Percentiles rank a stretch among this genome's conserved stretches.
Evolutionary conservation across 2,888 invertebrate species (phyloP).

Genomic region (Cheilosia urbana): DNA sequence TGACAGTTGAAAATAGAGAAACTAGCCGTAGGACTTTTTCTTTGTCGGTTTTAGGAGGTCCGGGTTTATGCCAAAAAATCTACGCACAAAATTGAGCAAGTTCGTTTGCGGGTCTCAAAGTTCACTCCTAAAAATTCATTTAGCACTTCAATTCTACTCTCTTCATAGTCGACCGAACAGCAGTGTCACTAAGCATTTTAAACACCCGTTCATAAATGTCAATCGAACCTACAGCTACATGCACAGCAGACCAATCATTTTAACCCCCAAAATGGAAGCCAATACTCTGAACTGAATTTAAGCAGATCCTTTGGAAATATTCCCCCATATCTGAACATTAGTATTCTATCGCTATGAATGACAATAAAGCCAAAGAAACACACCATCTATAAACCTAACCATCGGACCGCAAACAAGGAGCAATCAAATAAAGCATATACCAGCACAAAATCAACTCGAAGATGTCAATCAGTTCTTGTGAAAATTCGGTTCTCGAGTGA

Average conservation of each 20-base stretch:
- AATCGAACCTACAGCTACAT: background rate
- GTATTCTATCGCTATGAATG: conserved; percentile 50
- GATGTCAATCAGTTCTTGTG: conserved; percentile 67
- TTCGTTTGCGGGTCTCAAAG: no score
- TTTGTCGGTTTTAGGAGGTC: no score
- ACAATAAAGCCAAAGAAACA: conserved; percentile 53
- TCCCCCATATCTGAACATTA: conserved; percentile 21
- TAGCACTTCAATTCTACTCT: background rate
- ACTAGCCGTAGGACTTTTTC: no score
- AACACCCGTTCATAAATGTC: conserved; percentile 50
- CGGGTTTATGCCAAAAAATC: no score
- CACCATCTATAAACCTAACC: conserved; percentile 13
- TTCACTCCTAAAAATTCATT: background rate
- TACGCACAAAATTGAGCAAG: no score
- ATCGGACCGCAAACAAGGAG: conserved; percentile 58
- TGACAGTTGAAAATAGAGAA: no score
- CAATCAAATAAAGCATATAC: conserved; percentile 45
- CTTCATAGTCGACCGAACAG: background rate
- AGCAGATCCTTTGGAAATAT: conserved; percentile 34
- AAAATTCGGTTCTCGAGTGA: background rate
- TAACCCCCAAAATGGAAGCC: conserved; percentile 1
- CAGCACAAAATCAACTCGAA: conserved; percentile 58
- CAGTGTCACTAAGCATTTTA: conserved; percentile 1
- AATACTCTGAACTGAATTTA: conserved; percentile 29
- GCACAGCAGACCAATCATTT: conserved; percentile 1